Base-by-base conservation (phyloP, 2,797 vertebrate genomes). In the Darevskia nairensis region DNA sequence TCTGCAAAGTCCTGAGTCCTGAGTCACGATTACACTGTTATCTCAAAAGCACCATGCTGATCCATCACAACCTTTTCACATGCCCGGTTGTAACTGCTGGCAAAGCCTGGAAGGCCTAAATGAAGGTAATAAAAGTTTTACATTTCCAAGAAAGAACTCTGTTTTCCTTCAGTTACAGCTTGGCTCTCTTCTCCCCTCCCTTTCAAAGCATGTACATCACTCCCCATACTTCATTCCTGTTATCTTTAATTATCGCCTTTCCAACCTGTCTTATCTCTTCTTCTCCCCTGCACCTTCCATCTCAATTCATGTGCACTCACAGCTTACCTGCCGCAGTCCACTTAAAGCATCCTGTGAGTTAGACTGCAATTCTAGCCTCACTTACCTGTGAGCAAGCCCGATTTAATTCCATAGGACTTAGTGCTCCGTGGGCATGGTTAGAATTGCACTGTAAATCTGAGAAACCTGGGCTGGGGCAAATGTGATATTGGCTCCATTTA, bases 31-130 rank as follows among this genome's bases (percentile, higher is more conserved):
- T 75, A 25, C 8, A 17, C 29, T 86, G 74, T 78, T 86, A 55
- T 50, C 64, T 86, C 76, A 84, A 83, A 79, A 71, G 71, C 64
- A 64, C 9, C 21, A 15, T 8, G 35, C n/a, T 85, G 61, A 85
- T 55, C 78, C 23, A 75, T 15, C 15, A 74, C 68, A 81, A 89
- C 72, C 41, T n/a, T 9, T 80, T 15, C 59, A 50, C 71, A 50
- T 89, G 69, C 39, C n/a, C 46, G 8, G 69, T 13, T 59, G 78
- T 64, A 81, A 50, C 46, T 46, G 68, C 35, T 80, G 55, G n/a
- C 8, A 46, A 74, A 11, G 35, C 50, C 25, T 89, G 69, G 41
- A 85, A 89, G 72, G 25, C 9, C 55, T 75, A 81, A 80, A 61
- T 1, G 29, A 72, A 81, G 44, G 35, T 85, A 68, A 68, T 27